Evolutionary conservation across 1,140 invertebrate genomes (phyloP), one percentile per base, ranked within the genome.

Genomic region (Delia radicum): DNA sequence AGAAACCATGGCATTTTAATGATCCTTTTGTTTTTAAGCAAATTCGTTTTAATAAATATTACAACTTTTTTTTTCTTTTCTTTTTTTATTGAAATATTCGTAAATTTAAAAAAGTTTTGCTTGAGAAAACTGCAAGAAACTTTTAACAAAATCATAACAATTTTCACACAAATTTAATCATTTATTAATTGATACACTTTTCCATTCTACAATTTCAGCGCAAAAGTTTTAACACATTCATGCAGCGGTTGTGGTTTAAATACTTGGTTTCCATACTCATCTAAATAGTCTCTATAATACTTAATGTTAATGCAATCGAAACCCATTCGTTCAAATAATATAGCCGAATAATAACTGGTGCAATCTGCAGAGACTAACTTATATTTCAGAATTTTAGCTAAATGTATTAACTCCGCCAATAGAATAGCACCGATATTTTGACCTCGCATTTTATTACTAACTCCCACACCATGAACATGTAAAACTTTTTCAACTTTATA

Each of bases 391-490:
- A 13, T 46, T 24, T 63, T 46, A 5, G 33, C 75, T 12, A 61
- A n/a, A 6, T 71, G 21, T 31, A 67, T 72, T 12, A 75, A 48
- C 37, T 79, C 15, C 12, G 46, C 29, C 21, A 79, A 42, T 13
- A 79, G 18, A 8, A 62, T 48, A 5, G 10, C 15, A 46, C 78
- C 78, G 21, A 79, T 69, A 13, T 73, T 31, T 42, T 74, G 29
- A 0, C 78, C 78, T 13, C 77, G 72, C 2, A 48, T 13, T 33
- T 46, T 15, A 7, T 6, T 15, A 33, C 78, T 42, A 0, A 77
- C 77, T 42, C 55, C 76, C 13, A 79, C 21, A 6, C 65, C 74
- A 75, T 79, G 78, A 33, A 46, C 46, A 61, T 79, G 78, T 12
- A 77, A 42, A n/a, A 74, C 78, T 7, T 62, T 73, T 4, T 73